These are phyloP conservation scores for Terebella lapidaria DNA, from an alignment of 2,888 invertebrate species.

Conservation along the genomic window DNA sequence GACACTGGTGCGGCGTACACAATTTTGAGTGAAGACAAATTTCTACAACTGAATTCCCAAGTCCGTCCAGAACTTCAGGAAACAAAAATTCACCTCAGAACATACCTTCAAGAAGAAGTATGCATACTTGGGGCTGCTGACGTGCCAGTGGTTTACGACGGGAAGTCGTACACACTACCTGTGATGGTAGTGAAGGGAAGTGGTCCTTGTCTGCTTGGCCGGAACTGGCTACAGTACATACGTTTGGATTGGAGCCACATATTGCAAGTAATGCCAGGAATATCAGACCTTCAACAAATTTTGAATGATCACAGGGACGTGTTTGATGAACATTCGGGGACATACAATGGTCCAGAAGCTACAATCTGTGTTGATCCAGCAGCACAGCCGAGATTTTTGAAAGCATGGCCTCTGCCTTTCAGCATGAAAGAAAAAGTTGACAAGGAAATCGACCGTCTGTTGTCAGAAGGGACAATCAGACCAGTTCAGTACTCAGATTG, in stretches of 20 bases:
- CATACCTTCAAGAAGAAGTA: not conserved
- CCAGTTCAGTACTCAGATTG: constrained; percentile 5
- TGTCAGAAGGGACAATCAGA: not conserved
- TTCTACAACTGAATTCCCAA: not conserved
- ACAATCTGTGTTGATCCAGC: not conserved
- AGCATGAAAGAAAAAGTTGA: constrained; percentile 5
- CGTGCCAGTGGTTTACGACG: not conserved
- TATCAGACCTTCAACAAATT: not conserved
- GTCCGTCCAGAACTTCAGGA: too few species aligned
- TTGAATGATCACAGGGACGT: not conserved
- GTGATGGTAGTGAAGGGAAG: too few species aligned
- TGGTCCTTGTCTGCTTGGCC: too few species aligned
- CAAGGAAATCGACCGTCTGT: constrained; percentile 3
- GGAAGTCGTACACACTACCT: not conserved
- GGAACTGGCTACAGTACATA: not conserved
- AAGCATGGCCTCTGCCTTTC: constrained; percentile 1
- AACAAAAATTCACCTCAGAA: too few species aligned
- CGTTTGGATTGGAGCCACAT: not conserved
- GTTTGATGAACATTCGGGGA: not conserved
- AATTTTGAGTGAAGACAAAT: not conserved
- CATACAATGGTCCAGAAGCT: not conserved
- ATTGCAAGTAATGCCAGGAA: not conserved
- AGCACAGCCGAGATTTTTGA: not conserved
- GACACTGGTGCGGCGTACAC: not conserved
- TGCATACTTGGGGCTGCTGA: not conserved